Evolutionary conservation across 2,797 vertebrate species (phyloP).

Genomic region (Anguilla marmorata): DNA sequence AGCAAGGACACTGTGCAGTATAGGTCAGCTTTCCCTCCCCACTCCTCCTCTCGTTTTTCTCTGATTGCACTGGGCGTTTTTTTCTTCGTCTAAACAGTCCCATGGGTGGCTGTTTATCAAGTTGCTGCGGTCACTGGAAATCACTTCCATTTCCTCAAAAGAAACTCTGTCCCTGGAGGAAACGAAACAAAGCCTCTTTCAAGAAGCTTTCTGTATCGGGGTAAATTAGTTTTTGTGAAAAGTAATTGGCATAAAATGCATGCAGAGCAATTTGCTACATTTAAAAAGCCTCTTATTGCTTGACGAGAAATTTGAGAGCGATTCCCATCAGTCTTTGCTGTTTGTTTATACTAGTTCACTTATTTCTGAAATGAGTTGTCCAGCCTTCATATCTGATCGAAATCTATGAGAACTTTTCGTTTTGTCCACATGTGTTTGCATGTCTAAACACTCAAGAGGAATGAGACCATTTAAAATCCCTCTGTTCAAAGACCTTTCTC

Average conservation of each 20-base stretch:
- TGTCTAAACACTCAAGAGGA: neutral
- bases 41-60: slow-evolving; percentile 20
- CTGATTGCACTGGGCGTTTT: slow-evolving; percentile 9
- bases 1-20: neutral
- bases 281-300: slow-evolving; percentile 36
- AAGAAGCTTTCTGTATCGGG: slow-evolving; percentile 34
- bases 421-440: neutral
- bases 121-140: slow-evolving; percentile 35
- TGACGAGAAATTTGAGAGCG: slow-evolving; percentile 34
- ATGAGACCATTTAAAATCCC: neutral
- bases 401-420: neutral
- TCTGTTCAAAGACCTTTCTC: neutral
- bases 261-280: slow-evolving; percentile 40
- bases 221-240: slow-evolving; percentile 42
- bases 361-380: neutral
- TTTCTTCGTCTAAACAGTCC: slow-evolving; percentile 22
- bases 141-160: slow-evolving; percentile 32
- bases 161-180: slow-evolving; percentile 38
- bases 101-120: slow-evolving; percentile 31
- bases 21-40: neutral
- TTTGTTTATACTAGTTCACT: neutral
- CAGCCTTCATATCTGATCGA: neutral
- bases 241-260: slow-evolving; percentile 46
- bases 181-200: slow-evolving; percentile 45
- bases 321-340: slow-evolving; percentile 13